phyloP scores from a whole-genome alignment of 2,888 invertebrate genomes.

The Pseudococcus longispinus region DNA sequence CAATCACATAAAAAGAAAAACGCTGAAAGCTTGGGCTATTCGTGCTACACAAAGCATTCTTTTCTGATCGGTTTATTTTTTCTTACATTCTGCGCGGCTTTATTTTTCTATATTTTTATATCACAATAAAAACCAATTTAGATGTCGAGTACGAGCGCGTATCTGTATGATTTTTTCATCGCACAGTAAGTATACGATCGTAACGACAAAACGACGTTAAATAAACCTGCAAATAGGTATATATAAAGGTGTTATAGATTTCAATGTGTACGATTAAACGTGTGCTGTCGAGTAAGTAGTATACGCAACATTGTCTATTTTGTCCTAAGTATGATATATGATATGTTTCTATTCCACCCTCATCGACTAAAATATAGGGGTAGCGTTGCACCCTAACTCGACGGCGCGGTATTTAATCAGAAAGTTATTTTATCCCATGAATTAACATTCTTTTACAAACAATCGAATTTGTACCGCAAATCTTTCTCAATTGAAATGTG shows the following conservation, averaged over 20 bases:
- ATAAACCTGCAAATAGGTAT: not conserved
- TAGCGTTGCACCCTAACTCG: not conserved
- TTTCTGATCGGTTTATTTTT: slow-evolving; percentile 47
- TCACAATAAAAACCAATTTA: slow-evolving; percentile 46
- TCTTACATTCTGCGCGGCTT: slow-evolving; percentile 5
- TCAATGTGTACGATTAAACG: not conserved
- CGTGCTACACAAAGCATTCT: slow-evolving; percentile 46
- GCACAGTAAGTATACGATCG: not conserved
- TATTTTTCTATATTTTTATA: slow-evolving; percentile 44
- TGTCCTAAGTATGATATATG: not conserved
- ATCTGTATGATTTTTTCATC: not conserved
- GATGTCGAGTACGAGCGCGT: not conserved
- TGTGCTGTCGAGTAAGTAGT: not conserved
- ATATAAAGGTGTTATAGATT: slow-evolving; percentile 5
- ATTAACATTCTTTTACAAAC: slow-evolving; percentile 37
- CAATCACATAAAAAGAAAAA: slow-evolving; percentile 56
- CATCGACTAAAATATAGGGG: slow-evolving; percentile 7
- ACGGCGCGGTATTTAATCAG: slow-evolving; percentile 10
- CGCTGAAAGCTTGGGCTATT: slow-evolving; percentile 55
- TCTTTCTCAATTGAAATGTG: not conserved
- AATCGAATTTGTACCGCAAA: slow-evolving; percentile 32
- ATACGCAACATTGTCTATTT: not conserved
- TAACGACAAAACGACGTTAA: not conserved
- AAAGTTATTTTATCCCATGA: slow-evolving; percentile 29
- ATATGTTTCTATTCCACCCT: slow-evolving; percentile 25